Evolutionary conservation across 2,113 vertebrate species (phyloP).

Genomic region (Dasyprocta punctata): DNA sequence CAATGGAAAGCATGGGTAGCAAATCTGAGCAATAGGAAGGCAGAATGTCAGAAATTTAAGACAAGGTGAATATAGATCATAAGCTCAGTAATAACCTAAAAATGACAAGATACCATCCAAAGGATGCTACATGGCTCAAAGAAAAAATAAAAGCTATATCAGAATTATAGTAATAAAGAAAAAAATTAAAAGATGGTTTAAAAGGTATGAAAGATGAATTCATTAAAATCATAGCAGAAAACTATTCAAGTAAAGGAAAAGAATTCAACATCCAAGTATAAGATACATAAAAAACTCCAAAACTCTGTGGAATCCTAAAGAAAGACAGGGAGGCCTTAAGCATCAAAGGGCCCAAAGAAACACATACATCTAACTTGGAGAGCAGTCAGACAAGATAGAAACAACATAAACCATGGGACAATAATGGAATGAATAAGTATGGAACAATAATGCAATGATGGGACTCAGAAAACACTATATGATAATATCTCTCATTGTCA

Average conservation of each 20-base stretch:
- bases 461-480: not conserved
- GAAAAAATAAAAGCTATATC: not conserved
- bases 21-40: not conserved
- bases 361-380: not conserved
- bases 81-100: not conserved
- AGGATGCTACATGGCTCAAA: not conserved
- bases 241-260: not conserved
- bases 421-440: not conserved
- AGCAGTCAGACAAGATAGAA: not conserved
- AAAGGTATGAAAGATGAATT: not conserved
- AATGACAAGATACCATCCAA: not conserved
- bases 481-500: not conserved
- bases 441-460: not conserved
- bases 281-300: not conserved
- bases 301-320: not conserved
- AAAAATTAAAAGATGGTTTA: not conserved
- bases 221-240: not conserved
- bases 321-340: not conserved
- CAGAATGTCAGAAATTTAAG: not conserved
- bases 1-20: not conserved
- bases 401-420: not conserved
- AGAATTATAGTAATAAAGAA: not conserved
- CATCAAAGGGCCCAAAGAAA: not conserved
- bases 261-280: not conserved
- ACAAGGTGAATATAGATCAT: not conserved